Base-by-base conservation (phyloP, 2,113 vertebrate species). In the Aldabrachelys gigantea region DNA sequence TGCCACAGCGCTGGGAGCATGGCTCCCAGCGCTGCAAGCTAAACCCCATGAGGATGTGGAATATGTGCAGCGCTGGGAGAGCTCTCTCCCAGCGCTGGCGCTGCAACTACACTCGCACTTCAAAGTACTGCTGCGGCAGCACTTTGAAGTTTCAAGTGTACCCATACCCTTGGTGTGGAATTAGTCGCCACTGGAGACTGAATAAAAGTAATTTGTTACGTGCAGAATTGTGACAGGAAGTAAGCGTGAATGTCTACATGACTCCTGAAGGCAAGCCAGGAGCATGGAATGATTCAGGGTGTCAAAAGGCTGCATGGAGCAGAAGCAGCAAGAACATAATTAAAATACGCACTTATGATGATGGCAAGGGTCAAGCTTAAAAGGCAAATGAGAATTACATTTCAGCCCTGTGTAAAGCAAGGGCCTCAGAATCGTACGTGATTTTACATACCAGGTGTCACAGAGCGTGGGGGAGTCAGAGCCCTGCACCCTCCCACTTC, bases 271-370 rank as follows among this genome's bases (percentile, higher is more conserved):
- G 49, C 41, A 56, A 83, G 22, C 49, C 22, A 0, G 0, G 80
- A 35, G 83, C 59, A 0, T 19, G 57, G 38, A 17, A 44, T 78
- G 80, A 92, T 56, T 80, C 69, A 0, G 41, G 24, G 52, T 54
- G n/a, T 82, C 16, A 1, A 90, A 84, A 85, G n/a, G 76, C 76
- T 53, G 38, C 31, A 1, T 38, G 10, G 56, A 52, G n/a, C 13
- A 56, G 53, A 79, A 44, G 56, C 76, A 92, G 65, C 50, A 82
- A 65, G 50, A 90, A 44, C 79, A 41, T 56, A 91, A 91, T 91
- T 91, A 88, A 92, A 82, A 44, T 82, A 88, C 27, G 25, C 84
- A 35, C 0, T 83, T 88, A 85, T 47, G 52, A 85, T 75, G 47
- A 19, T 47, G 38, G 10, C 27, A 62, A 76, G 57, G 90, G 65